A percentile compares a stretch with the other conserved stretches of the same genome.
Conservation (phyloP, 2,888 invertebrate species). For the Drosophila prolongata region DNA sequence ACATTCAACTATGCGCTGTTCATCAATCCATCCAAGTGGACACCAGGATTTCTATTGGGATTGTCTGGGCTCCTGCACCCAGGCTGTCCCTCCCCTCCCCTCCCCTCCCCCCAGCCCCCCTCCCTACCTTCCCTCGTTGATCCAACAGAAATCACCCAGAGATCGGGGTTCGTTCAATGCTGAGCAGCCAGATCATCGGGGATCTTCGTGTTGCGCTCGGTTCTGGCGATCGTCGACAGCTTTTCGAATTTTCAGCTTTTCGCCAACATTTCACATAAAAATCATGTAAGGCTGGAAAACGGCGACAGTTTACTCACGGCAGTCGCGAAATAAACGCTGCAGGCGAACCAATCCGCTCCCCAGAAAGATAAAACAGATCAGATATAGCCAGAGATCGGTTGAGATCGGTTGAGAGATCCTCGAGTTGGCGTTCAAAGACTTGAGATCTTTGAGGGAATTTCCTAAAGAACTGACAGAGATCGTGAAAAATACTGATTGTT, state of each 20-base stretch:
- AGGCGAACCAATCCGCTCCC: slow-evolving; percentile 40
- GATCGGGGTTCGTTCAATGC: not conserved
- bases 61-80: slow-evolving; percentile 12
- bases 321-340: slow-evolving; percentile 66
- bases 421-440: not conserved
- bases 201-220: slow-evolving; percentile 17
- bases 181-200: slow-evolving; percentile 10
- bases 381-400: not conserved
- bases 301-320: slow-evolving; percentile 83
- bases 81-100: not conserved
- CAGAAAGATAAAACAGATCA: not conserved
- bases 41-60: slow-evolving; percentile 17
- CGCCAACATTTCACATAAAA: slow-evolving; percentile 81
- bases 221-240: slow-evolving; percentile 32
- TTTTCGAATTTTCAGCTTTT: slow-evolving; percentile 55
- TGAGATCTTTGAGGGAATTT: no score
- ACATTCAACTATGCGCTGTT: slow-evolving; percentile 9
- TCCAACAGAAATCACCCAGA: no score
- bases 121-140: no score
- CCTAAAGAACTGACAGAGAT: no score
- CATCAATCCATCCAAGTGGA: slow-evolving; percentile 26
- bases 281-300: slow-evolving; percentile 82
- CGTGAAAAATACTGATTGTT: no score
- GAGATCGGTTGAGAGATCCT: not conserved
- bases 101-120: not conserved